Evolutionary conservation across 2,797 vertebrate species (phyloP), one percentile per base, ranked within the genome.

Genomic region (Oophaga sylvatica): DNA sequence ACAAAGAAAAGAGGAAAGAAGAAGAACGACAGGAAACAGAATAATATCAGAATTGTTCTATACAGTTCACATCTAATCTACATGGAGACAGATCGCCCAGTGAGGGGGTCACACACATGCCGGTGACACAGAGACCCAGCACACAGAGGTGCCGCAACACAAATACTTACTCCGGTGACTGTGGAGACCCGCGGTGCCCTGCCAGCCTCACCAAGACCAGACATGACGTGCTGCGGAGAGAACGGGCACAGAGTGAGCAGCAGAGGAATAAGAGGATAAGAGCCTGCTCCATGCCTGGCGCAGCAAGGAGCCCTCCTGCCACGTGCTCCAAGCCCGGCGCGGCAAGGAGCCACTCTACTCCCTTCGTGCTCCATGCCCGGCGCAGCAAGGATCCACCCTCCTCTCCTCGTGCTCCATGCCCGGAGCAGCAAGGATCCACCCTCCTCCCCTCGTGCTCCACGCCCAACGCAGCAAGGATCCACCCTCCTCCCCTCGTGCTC

Each of bases 121-220:
- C 22, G 10, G 29, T 16, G 56, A 81, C 22, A 56, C 62, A 41
- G 29, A 31, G 6, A 22, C 13, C 31, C 56, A 67, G 41, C 3
- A 35, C 26, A 45, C 10, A 19, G 15, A 31, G 31, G 29, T 1
- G 57, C 20, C 0, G 10, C 9, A 12, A 11, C 9, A 7, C 78
- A n/a, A 45, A 31, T 26, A 92, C 94, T 93, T 91, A 97, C 96
- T 91, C 96, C 96, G 2, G 94, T 95, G 91, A 94, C 95, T 53
- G 96, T 95, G 77, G 94, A 95, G 90, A 96, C 95, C 89, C 94
- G 92, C 87, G 94, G 93, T 71, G 95, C 95, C 85, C 95, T 93
- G 71, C 94, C 93, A 59, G 91, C 93, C 48, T 96, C 95, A 22
- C 95, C 95, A 90, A 96, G 91, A 67, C 93, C 92, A 1, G 94